Percentiles rank a stretch among this genome's conserved stretches.
Evolutionary conservation across 35 echinoderm and acorn worm genomes (phyloP).

Genomic region (Patiria miniata): DNA sequence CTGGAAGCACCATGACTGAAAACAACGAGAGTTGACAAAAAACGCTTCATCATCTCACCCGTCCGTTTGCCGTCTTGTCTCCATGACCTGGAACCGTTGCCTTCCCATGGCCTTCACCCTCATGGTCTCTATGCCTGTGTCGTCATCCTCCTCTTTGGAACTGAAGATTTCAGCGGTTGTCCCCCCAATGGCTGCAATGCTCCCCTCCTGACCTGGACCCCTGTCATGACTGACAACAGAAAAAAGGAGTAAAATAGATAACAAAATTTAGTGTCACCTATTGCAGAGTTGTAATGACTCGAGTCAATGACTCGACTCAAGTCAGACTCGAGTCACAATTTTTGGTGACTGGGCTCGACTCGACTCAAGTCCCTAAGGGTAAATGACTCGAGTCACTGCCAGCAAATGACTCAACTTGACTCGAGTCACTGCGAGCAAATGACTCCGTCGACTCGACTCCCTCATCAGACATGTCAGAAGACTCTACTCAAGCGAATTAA

Average conservation of each 20-base stretch:
- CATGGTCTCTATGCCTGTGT: slow-evolving; percentile 85
- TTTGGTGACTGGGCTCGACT: no score
- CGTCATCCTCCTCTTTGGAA: slow-evolving; percentile 79
- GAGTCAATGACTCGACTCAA: no score
- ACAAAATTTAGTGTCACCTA: not conserved
- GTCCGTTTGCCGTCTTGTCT: slow-evolving; percentile 85
- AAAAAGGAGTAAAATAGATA: not conserved
- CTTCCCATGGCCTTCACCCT: slow-evolving; percentile 85
- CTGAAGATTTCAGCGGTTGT: slow-evolving; percentile 96
- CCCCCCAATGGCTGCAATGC: slow-evolving; percentile 59
- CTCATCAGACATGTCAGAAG: no score
- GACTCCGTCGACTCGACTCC: no score
- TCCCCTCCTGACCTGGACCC: not conserved
- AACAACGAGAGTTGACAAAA: not conserved
- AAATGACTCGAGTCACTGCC: no score
- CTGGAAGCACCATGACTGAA: not conserved
- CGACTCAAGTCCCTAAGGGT: no score
- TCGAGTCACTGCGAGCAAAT: no score
- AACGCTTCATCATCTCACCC: slow-evolving; percentile 56
- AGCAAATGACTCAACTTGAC: no score
- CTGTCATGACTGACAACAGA: slow-evolving; percentile 28
- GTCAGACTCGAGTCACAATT: no score
- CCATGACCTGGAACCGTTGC: slow-evolving; percentile 91
- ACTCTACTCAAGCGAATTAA: no score
- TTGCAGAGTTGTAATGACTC: no score